A percentile compares a stretch with the other conserved stretches of the same genome.
Conservation (phyloP, 2,113 vertebrate species). For the Carollia perspicillata region DNA sequence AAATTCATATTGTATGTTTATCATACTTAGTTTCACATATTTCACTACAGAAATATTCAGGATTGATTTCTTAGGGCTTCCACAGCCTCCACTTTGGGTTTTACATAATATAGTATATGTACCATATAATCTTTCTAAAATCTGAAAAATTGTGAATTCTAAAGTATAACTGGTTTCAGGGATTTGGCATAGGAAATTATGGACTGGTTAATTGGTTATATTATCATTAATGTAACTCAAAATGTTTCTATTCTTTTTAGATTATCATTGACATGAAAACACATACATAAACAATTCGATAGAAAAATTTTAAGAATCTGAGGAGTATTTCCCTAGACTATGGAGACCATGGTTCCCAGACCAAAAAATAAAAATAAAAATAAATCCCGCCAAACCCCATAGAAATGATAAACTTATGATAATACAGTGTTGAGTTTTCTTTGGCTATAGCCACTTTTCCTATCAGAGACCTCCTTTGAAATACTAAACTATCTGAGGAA, state of each 20-base stretch:
- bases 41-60: background rate
- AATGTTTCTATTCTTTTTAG: slow-evolving; percentile 21
- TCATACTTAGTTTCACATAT: background rate
- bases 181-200: background rate
- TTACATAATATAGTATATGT: background rate
- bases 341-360: background rate
- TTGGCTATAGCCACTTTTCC: slow-evolving; percentile 23
- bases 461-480: slow-evolving; percentile 36
- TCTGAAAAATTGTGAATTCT: background rate
- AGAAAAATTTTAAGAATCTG: background rate
- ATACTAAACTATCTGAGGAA: slow-evolving; percentile 21
- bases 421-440: background rate
- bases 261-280: background rate
- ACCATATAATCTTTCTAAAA: background rate
- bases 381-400: too few relatives aligned
- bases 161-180: background rate
- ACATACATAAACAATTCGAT: background rate
- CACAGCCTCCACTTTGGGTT: background rate
- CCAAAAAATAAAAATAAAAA: background rate
- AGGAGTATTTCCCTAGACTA: slow-evolving; percentile 8
- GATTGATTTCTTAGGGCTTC: background rate
- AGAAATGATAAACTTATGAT: slow-evolving; percentile 36
- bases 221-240: background rate
- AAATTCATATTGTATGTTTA: background rate
- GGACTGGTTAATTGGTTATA: background rate